phyloP scores from a whole-genome alignment of 2,888 invertebrate genomes.

The Anoplius nigerrimus region DNA sequence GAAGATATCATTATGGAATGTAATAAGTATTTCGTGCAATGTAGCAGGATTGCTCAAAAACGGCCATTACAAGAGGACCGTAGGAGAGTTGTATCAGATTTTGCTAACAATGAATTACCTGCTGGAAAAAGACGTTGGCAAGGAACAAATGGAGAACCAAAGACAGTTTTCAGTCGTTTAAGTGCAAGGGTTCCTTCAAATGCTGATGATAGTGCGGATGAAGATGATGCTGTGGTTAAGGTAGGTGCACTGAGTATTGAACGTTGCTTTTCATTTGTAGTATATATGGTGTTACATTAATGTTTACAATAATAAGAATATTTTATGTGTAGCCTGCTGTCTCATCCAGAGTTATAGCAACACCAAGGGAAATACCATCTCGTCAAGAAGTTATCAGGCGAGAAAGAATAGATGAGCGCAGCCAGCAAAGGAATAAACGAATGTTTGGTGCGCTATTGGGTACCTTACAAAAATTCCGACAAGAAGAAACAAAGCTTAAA shows the following conservation, averaged over 20 bases:
- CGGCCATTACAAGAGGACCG: slow-evolving; percentile 70
- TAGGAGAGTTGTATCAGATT: slow-evolving; percentile 64
- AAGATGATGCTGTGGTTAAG: slow-evolving; percentile 67
- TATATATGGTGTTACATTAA: background rate
- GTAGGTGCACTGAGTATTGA: slow-evolving; percentile 36
- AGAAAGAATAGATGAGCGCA: slow-evolving; percentile 90
- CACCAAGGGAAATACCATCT: slow-evolving; percentile 88
- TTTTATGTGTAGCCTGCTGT: slow-evolving; percentile 77
- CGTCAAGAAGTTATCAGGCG: slow-evolving; percentile 86
- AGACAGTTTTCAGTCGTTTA: slow-evolving; percentile 73
- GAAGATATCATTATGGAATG: no score
- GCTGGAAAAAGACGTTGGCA: slow-evolving; percentile 69
- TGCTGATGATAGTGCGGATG: slow-evolving; percentile 72
- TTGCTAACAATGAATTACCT: slow-evolving; percentile 64
- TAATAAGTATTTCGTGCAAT: no score
- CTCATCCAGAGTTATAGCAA: slow-evolving; percentile 88
- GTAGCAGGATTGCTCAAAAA: slow-evolving; percentile 65
- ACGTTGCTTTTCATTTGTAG: background rate
- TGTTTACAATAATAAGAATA: background rate
- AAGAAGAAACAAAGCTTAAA: slow-evolving; percentile 93
- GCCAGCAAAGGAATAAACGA: slow-evolving; percentile 88
- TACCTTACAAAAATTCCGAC: slow-evolving; percentile 95
- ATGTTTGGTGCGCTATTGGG: slow-evolving; percentile 98
- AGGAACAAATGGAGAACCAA: slow-evolving; percentile 66
- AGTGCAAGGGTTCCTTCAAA: slow-evolving; percentile 71